Conservation (phyloP, 2,113 vertebrate species). For the Polypterus bichir region DNA sequence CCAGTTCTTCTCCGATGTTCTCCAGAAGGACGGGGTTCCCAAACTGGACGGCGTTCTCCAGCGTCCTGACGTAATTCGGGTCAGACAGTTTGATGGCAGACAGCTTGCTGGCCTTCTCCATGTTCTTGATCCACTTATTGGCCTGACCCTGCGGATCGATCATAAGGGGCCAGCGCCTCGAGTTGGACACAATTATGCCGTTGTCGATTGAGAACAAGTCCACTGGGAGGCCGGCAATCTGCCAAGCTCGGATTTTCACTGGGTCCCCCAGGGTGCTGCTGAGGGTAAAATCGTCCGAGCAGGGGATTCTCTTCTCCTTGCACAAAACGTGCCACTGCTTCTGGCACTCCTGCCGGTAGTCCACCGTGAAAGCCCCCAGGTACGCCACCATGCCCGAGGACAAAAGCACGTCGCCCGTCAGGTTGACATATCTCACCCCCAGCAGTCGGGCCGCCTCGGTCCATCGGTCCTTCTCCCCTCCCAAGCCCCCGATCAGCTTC, state of each 20-base stretch:
- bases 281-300: slow-evolving; percentile 67
- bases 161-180: slow-evolving; percentile 79
- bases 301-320: slow-evolving; percentile 56
- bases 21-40: slow-evolving; percentile 77
- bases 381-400: slow-evolving; percentile 77
- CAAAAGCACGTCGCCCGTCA: slow-evolving; percentile 74
- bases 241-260: slow-evolving; percentile 73
- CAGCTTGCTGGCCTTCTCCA: slow-evolving; percentile 76
- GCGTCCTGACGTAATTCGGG: slow-evolving; percentile 54
- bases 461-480: slow-evolving; percentile 84
- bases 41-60: slow-evolving; percentile 77
- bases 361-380: slow-evolving; percentile 77
- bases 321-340: slow-evolving; percentile 62
- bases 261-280: slow-evolving; percentile 67
- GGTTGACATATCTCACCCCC: slow-evolving; percentile 55
- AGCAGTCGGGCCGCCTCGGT: slow-evolving; percentile 65
- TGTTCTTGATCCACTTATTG: slow-evolving; percentile 88
- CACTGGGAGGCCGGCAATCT: slow-evolving; percentile 74
- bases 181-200: slow-evolving; percentile 80
- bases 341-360: slow-evolving; percentile 66
- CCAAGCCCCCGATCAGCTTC: slow-evolving; percentile 74
- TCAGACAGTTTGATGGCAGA: slow-evolving; percentile 75
- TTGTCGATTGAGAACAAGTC: slow-evolving; percentile 87
- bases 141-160: slow-evolving; percentile 90
- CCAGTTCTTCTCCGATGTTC: slow-evolving; percentile 76